Percentiles rank a stretch among this genome's conserved stretches.
These are phyloP conservation scores for Ginglymostoma cirratum DNA, from an alignment of 2,113 vertebrate genomes.

Conservation along the genomic window DNA sequence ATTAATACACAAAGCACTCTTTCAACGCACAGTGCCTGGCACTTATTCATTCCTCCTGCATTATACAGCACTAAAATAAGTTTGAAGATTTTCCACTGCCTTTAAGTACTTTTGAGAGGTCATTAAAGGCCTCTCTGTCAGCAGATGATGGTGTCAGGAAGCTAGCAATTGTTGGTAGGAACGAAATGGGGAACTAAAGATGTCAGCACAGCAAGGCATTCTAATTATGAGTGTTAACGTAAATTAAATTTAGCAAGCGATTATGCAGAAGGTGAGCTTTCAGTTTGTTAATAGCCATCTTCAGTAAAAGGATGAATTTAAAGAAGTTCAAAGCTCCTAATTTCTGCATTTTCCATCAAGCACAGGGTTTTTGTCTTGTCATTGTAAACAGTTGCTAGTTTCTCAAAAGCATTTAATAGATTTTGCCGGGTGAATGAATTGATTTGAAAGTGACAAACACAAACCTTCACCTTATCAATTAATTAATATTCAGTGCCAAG, in stretches of 20 bases:
- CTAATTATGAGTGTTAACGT: constrained; percentile 18
- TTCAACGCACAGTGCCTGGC: neutral
- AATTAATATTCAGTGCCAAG: neutral
- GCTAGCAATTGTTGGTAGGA: neutral
- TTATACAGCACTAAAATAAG: constrained; percentile 4
- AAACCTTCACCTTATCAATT: neutral
- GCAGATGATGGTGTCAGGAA: constrained; percentile 2
- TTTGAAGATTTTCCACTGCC: neutral
- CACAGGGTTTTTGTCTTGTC: neutral
- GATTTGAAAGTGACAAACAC: neutral
- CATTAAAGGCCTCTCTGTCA: constrained; percentile 11
- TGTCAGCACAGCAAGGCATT: neutral
- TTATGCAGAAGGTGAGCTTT: constrained; percentile 16
- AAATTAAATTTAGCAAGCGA: constrained; percentile 19
- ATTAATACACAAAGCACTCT: constrained; percentile 24
- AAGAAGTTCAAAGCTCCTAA: neutral
- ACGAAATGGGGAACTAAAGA: constrained; percentile 7
- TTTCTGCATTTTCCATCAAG: neutral
- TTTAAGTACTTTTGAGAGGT: constrained; percentile 11
- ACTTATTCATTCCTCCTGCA: constrained; percentile 7
- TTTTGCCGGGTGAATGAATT: neutral
- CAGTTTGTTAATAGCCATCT: constrained; percentile 6
- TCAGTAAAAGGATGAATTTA: constrained; percentile 8
- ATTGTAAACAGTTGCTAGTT: neutral
- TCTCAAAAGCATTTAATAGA: constrained; percentile 11